Conservation (phyloP, 2,113 vertebrate genomes). For the Petromus typicus region DNA sequence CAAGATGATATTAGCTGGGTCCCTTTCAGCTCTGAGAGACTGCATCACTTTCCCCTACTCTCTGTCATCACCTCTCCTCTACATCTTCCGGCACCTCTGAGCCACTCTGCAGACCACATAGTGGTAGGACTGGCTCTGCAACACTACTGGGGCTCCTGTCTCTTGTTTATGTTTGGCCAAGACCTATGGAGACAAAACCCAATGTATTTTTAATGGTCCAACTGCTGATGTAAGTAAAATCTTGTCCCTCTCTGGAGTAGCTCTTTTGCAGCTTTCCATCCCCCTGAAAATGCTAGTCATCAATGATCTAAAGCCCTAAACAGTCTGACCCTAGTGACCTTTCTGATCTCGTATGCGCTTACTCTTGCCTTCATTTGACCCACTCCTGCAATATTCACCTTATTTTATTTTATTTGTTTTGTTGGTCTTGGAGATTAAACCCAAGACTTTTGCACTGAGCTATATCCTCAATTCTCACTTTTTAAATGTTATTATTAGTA, state of each 20-base stretch:
- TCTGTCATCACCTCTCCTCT: neutral
- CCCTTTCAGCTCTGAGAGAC: neutral
- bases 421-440: neutral
- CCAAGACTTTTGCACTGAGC: neutral
- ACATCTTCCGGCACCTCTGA: neutral
- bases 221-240: neutral
- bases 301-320: neutral
- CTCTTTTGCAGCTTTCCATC: neutral
- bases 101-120: neutral
- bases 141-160: neutral
- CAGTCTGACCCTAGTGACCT: neutral
- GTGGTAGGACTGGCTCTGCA: neutral
- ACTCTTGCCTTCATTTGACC: neutral
- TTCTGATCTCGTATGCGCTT: neutral
- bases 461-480: neutral
- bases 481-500: neutral
- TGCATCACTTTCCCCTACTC: neutral
- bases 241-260: neutral
- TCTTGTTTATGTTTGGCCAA: constrained; percentile 3
- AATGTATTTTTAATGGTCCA: neutral
- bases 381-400: neutral
- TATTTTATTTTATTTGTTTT: neutral
- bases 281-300: neutral
- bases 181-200: neutral
- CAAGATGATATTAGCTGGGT: neutral